Evolutionary conservation across 92 coral and sea anemone species (phyloP).

Genomic region (Zoanthus sansibaricus): DNA sequence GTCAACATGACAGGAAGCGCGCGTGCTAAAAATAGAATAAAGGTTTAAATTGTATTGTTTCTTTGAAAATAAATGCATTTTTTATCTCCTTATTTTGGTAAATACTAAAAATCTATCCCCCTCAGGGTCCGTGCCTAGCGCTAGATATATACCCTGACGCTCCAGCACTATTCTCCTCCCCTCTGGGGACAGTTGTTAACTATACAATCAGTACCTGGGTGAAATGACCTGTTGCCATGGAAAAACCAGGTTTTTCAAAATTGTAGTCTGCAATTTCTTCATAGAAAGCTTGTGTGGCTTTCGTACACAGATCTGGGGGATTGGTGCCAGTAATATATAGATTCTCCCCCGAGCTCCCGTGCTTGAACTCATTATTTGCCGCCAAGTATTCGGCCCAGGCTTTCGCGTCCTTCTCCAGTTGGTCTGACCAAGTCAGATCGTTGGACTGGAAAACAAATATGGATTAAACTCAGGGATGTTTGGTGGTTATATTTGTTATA

Average conservation of each 20-base stretch:
- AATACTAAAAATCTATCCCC: too few species aligned
- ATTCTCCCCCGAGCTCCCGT: constrained; percentile 73
- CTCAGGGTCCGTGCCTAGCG: too few species aligned
- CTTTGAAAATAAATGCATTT: too few species aligned
- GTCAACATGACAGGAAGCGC: too few species aligned
- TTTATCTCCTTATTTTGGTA: too few species aligned
- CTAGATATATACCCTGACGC: too few species aligned
- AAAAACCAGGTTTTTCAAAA: constrained; percentile 70
- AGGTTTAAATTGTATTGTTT: too few species aligned
- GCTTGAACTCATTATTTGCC: constrained; percentile 46
- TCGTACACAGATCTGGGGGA: constrained; percentile 59
- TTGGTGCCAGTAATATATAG: constrained; percentile 58
- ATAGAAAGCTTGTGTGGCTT: constrained; percentile 77
- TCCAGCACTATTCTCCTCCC: too few species aligned
- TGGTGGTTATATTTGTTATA: too few species aligned
- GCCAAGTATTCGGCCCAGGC: constrained; percentile 83
- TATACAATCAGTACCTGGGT: constrained; percentile 75
- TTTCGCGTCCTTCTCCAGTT: constrained; percentile 63
- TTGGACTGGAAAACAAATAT: background rate
- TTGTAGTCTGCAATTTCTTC: constrained; percentile 75
- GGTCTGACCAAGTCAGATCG: constrained; percentile 58
- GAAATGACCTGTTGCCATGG: constrained; percentile 76
- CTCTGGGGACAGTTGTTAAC: too few species aligned
- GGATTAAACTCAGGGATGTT: too few species aligned
- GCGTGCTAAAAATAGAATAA: too few species aligned